Base-by-base conservation (phyloP, 2,113 vertebrate species). In the Prochilodus magdalenae region DNA sequence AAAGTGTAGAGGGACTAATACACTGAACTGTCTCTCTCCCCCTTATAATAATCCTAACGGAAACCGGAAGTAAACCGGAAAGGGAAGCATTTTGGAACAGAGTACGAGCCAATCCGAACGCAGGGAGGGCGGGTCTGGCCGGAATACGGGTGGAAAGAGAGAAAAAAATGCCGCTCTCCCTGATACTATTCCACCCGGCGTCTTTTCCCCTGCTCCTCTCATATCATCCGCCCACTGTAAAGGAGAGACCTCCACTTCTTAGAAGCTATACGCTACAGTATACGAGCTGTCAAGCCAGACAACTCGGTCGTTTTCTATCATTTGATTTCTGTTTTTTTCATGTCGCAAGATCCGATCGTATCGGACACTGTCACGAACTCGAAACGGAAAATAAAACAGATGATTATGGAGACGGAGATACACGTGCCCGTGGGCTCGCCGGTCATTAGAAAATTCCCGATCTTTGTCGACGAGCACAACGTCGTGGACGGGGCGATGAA, bases 381-480 rank as follows among this genome's bases (percentile, higher is more conserved):
- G 62, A 20, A 27, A 33, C 49, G 44, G 49, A 78, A 75, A 79
- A 71, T 69, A 85, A 83, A 79, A 57, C 73, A 77, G 81, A 77
- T 82, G 79, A 88, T 88, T 69, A 94, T 93, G 90, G 93, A 95
- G 91, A 93, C 94, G 66, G 93, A 95, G 86, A 94, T 95, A 78
- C 87, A 94, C 63, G 93, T 93, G 82, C 93, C 94, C 24, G 86
- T 91, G 27, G 93, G 95, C 0, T 94, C 92, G 69, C 94, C 93
- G 73, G 75, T 92, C 0, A 95, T 97, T 33, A 92, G 86, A 2
- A 94, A 93, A 87, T 93, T 97, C n/a, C 88, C 89, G n/a, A 88
- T 97, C 76, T 94, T 93, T 18, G 97, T 99, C 89, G 96, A 99
- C 27, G 97, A 96, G 33, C 91, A 94, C 74, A 90, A 96, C 62